Evolutionary conservation across 2,797 vertebrate species (phyloP).

Genomic region (Falco peregrinus): DNA sequence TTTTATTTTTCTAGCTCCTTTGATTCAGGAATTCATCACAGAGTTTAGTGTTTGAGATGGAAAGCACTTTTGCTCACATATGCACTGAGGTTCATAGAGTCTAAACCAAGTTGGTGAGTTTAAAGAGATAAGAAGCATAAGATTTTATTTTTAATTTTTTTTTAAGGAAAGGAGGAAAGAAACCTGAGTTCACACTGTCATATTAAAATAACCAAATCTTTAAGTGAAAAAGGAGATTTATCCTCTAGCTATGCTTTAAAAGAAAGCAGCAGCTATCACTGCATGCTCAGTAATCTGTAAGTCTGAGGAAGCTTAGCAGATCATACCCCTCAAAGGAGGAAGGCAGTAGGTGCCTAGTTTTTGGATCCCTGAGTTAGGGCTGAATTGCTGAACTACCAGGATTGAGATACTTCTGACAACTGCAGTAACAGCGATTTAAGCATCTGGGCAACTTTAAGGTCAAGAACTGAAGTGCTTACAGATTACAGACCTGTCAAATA

Average conservation of each 20-base stretch:
- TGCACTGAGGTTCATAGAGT: background rate
- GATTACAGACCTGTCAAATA: slow-evolving; percentile 58
- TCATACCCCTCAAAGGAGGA: slow-evolving; percentile 24
- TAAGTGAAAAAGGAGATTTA: slow-evolving; percentile 18
- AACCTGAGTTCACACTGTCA: background rate
- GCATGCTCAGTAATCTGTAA: slow-evolving; percentile 33
- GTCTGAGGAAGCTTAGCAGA: slow-evolving; percentile 32
- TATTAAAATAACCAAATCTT: slow-evolving; percentile 33
- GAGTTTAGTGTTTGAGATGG: background rate
- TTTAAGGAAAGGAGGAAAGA: background rate
- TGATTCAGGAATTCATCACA: background rate
- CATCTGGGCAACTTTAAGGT: slow-evolving; percentile 60
- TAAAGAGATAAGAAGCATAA: background rate
- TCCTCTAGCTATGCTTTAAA: background rate
- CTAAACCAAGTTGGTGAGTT: background rate
- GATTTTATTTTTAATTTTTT: background rate
- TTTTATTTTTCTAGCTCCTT: background rate
- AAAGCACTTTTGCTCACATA: background rate
- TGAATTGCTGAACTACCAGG: slow-evolving; percentile 50
- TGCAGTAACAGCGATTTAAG: slow-evolving; percentile 33
- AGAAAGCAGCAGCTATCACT: background rate
- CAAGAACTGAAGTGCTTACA: slow-evolving; percentile 55
- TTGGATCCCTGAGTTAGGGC: slow-evolving; percentile 8
- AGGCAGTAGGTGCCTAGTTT: slow-evolving; percentile 23
- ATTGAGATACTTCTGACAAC: slow-evolving; percentile 55